Evolutionary conservation across 2,797 vertebrate species (phyloP).

Genomic region (Pachyuromys duprasi): DNA sequence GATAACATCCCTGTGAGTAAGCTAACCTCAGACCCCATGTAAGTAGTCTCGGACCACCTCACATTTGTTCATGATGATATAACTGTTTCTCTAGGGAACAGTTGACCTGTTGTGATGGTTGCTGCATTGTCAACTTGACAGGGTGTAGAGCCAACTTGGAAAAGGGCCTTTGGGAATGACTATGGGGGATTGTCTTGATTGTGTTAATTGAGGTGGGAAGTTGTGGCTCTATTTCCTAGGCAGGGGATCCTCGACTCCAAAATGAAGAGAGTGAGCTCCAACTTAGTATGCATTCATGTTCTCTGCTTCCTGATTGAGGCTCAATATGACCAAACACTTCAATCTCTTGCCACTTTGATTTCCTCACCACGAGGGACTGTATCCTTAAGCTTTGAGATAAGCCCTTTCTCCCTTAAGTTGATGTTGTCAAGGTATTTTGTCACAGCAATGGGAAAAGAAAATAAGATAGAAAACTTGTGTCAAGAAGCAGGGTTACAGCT

Average conservation of each 20-base stretch:
- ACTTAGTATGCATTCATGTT: not conserved
- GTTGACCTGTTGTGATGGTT: not conserved
- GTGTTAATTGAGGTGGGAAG: not conserved
- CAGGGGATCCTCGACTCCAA: not conserved
- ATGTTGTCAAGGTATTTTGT: not conserved
- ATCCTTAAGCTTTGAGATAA: not conserved
- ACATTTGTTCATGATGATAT: not conserved
- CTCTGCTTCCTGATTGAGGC: not conserved
- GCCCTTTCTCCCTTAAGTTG: not conserved
- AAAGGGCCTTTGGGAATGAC: not conserved
- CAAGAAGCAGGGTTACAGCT: not conserved
- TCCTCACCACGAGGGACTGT: not conserved
- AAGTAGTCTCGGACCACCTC: not conserved
- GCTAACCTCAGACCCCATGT: not conserved
- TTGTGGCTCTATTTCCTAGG: not conserved
- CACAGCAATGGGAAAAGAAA: not conserved
- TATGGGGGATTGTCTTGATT: not conserved
- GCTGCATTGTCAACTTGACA: not conserved
- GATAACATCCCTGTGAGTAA: fast-evolving
- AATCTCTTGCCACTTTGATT: not conserved
- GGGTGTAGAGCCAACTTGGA: not conserved
- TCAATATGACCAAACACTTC: not conserved
- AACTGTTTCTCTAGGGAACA: not conserved
- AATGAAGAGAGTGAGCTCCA: not conserved
- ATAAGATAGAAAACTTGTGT: not conserved